phyloP scores from a whole-genome alignment of 2,113 vertebrate genomes.

The Macquaria australasica region DNA sequence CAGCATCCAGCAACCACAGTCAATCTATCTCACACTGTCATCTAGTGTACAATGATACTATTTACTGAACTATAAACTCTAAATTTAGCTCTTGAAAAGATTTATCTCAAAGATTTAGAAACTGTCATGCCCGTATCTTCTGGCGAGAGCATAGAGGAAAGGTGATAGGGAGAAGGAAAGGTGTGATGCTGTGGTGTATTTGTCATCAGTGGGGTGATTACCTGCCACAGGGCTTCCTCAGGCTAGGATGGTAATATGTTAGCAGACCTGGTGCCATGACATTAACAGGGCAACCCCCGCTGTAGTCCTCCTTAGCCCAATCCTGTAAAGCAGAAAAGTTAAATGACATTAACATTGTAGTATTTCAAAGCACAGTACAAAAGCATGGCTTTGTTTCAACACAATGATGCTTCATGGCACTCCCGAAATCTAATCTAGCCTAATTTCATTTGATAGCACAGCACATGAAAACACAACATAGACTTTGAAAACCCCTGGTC shows the following conservation, averaged over 20 bases:
- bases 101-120: conserved; percentile 16
- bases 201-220: conserved; percentile 58
- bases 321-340: conserved; percentile 72
- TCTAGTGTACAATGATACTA: conserved; percentile 1
- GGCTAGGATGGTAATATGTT: conserved; percentile 82
- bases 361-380: neutral
- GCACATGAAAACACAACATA: neutral
- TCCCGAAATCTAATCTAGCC: neutral
- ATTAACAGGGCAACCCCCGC: conserved; percentile 83
- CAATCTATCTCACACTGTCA: conserved; percentile 11
- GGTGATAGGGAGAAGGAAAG: neutral
- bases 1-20: conserved; percentile 22
- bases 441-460: neutral
- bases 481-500: too few species aligned
- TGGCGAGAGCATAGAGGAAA: neutral
- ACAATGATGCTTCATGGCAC: neutral
- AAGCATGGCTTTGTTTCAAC: neutral
- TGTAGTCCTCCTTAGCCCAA: conserved; percentile 83
- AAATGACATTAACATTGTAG: conserved; percentile 3
- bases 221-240: conserved; percentile 81
- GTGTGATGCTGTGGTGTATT: conserved; percentile 22
- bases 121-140: neutral
- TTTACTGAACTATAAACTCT: conserved; percentile 15
- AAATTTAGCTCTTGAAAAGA: conserved; percentile 3
- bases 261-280: conserved; percentile 85